phyloP scores from a whole-genome alignment of 2,113 vertebrate genomes.

The Scatophagus argus region DNA sequence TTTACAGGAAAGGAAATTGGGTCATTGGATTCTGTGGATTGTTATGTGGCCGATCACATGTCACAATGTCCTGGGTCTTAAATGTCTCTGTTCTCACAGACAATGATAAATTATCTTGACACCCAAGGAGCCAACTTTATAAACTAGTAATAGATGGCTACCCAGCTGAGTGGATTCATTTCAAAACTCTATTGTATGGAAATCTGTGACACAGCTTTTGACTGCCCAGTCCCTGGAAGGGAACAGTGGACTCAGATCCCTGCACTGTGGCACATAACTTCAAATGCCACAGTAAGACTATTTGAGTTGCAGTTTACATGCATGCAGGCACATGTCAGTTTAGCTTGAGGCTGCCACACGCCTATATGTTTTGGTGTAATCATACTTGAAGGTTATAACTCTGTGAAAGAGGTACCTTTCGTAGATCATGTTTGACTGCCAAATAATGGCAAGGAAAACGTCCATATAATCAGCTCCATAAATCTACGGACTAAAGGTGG shows the following conservation, averaged over 20 bases:
- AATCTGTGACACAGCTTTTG: slow-evolving; percentile 62
- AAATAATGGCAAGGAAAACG: slow-evolving; percentile 50
- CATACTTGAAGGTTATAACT: slow-evolving; percentile 53
- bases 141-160: slow-evolving; percentile 59
- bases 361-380: slow-evolving; percentile 41
- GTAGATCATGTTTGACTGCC: slow-evolving; percentile 65
- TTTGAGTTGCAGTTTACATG: slow-evolving; percentile 50
- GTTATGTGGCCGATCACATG: slow-evolving; percentile 66
- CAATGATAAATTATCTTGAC: slow-evolving; percentile 72
- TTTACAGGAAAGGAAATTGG: slow-evolving; percentile 52
- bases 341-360: slow-evolving; percentile 40
- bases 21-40: slow-evolving; percentile 68
- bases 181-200: slow-evolving; percentile 62
- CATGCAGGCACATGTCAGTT: slow-evolving; percentile 56
- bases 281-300: slow-evolving; percentile 43
- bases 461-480: slow-evolving; percentile 74
- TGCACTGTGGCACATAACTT: slow-evolving; percentile 33
- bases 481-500: slow-evolving; percentile 67
- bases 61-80: slow-evolving; percentile 59
- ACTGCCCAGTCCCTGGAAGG: slow-evolving; percentile 45
- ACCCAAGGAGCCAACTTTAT: slow-evolving; percentile 51
- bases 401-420: slow-evolving; percentile 60
- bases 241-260: slow-evolving; percentile 21
- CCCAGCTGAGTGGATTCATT: slow-evolving; percentile 62
- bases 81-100: slow-evolving; percentile 62